phyloP scores from a whole-genome alignment of 2,888 invertebrate species.

The Molanna angustata region DNA sequence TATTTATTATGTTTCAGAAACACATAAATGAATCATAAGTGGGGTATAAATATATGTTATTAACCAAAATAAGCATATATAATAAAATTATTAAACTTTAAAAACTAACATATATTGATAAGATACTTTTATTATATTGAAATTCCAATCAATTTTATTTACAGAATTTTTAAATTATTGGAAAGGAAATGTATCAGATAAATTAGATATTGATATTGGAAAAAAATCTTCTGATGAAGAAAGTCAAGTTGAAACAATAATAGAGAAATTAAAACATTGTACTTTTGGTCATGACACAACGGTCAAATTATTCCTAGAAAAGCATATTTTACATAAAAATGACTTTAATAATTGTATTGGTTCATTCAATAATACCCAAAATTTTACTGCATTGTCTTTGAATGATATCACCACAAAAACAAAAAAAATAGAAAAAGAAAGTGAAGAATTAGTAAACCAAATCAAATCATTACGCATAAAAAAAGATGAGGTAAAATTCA shows the following conservation, averaged over 20 bases:
- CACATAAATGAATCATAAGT: too few species aligned
- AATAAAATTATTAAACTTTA: too few species aligned
- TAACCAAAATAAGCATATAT: too few species aligned
- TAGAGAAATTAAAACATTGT: constrained; percentile 20
- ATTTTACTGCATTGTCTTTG: not conserved
- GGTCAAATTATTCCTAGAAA: constrained; percentile 5
- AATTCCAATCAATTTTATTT: constrained; percentile 26
- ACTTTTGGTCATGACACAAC: constrained; percentile 1
- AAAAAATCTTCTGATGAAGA: constrained; percentile 9
- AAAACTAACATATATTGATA: not conserved
- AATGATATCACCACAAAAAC: not conserved
- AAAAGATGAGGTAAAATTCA: constrained; percentile 11
- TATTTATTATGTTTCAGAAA: too few species aligned
- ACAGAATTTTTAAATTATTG: constrained; percentile 41
- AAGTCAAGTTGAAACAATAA: constrained; percentile 11
- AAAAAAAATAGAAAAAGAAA: constrained; percentile 15
- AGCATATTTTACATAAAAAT: constrained; percentile 6
- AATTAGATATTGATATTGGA: constrained; percentile 2
- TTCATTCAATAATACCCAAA: not conserved
- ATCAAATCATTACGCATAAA: constrained; percentile 10
- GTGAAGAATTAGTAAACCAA: constrained; percentile 8
- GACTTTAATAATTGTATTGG: not conserved
- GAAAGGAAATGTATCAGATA: constrained; percentile 26
- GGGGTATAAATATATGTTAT: too few species aligned
- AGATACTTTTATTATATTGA: not conserved